These are phyloP conservation scores for Poeciliopsis prolifica DNA, from an alignment of 2,113 vertebrate species.

Conservation along the genomic window DNA sequence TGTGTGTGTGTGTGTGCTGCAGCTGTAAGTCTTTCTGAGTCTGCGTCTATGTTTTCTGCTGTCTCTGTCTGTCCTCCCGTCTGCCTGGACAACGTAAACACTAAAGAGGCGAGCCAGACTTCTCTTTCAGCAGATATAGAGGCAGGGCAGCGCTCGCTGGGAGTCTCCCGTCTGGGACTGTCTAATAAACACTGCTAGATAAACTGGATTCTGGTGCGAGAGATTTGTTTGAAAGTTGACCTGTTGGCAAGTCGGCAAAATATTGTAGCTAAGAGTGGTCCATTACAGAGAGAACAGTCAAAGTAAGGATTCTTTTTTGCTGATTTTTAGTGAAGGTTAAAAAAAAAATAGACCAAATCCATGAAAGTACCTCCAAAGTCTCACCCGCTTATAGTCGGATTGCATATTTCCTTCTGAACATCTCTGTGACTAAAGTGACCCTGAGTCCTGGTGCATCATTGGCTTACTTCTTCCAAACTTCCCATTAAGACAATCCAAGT, in stretches of 20 bases:
- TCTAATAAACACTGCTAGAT: not conserved
- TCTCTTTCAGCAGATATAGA: conserved; percentile 37
- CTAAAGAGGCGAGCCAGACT: conserved; percentile 32
- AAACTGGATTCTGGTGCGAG: not conserved
- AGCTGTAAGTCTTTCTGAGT: conserved; percentile 52
- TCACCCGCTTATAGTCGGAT: not conserved
- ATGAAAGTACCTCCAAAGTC: no score
- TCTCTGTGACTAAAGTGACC: not conserved
- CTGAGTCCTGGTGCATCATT: not conserved
- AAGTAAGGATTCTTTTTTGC: no score
- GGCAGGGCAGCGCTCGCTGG: not conserved
- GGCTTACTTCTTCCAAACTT: not conserved
- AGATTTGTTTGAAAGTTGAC: not conserved
- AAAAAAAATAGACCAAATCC: no score
- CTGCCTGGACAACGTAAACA: conserved; percentile 67
- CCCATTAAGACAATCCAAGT: not conserved
- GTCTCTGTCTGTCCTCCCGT: conserved; percentile 41
- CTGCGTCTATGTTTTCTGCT: conserved; percentile 5
- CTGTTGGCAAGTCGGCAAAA: no score
- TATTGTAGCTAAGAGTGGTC: no score
- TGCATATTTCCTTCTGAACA: not conserved
- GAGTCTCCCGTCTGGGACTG: not conserved
- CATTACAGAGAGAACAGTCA: no score
- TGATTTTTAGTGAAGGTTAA: not conserved
- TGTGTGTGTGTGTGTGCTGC: conserved; percentile 33